These are phyloP conservation scores for Etheostoma spectabile DNA, from an alignment of 2,113 vertebrate species.

Conservation along the genomic window DNA sequence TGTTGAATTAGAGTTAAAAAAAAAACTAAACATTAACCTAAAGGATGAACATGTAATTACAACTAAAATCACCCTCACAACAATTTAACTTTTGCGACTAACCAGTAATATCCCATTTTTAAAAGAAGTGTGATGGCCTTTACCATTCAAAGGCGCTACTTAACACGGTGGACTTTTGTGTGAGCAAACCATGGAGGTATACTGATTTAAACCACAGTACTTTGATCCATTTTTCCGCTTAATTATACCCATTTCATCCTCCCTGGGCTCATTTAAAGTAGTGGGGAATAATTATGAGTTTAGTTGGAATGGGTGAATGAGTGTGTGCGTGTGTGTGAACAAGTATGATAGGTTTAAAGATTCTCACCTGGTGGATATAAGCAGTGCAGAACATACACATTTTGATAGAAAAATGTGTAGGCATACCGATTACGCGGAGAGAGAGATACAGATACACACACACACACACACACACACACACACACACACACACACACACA, in stretches of 20 bases:
- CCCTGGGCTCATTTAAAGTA: constrained; percentile 29
- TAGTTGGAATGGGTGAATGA: not conserved
- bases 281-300: constrained; percentile 39
- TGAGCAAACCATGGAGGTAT: constrained; percentile 27
- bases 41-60: not conserved
- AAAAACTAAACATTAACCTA: too few relatives aligned
- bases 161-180: constrained; percentile 25
- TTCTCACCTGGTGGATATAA: constrained; percentile 18
- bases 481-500: constrained; percentile 10
- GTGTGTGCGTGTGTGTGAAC: not conserved
- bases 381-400: not conserved
- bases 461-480: constrained; percentile 5
- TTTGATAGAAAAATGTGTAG: constrained; percentile 41
- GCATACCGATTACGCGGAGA: constrained; percentile 3
- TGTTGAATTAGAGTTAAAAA: not conserved
- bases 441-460: constrained; percentile 12
- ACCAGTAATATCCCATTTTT: constrained; percentile 17
- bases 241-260: constrained; percentile 43
- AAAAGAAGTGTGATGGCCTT: constrained; percentile 21
- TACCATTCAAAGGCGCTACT: constrained; percentile 41
- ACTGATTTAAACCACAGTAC: constrained; percentile 38
- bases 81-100: not conserved
- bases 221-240: constrained; percentile 43
- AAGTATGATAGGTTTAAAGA: constrained; percentile 21
- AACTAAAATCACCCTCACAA: not conserved